A percentile compares a stretch with the other conserved stretches of the same genome.
Evolutionary conservation across 2,888 invertebrate genomes (phyloP).

Genomic region (Pinctada fucata): DNA sequence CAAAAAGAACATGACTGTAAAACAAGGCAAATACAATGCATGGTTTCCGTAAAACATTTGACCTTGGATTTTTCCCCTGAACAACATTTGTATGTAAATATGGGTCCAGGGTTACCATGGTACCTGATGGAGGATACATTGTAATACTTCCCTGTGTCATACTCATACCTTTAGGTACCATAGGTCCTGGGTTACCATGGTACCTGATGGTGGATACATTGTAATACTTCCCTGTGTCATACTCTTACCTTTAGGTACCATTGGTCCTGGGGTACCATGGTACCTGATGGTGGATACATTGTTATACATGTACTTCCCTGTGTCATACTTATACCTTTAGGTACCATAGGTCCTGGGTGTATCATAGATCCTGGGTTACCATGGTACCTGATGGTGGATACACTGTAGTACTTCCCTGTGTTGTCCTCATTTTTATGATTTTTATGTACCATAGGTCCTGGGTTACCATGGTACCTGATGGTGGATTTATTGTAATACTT

Average conservation of each 20-base stretch:
- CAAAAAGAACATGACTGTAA: not conserved
- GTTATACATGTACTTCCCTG: no score
- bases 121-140: slow-evolving; percentile 75
- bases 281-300: slow-evolving; percentile 76
- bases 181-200: slow-evolving; percentile 68
- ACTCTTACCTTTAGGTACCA: slow-evolving; percentile 66
- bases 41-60: not conserved
- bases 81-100: slow-evolving; percentile 25
- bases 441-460: slow-evolving; percentile 69
- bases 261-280: slow-evolving; percentile 67
- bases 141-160: slow-evolving; percentile 45
- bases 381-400: slow-evolving; percentile 74
- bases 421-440: no score
- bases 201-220: slow-evolving; percentile 76
- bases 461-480: slow-evolving; percentile 74
- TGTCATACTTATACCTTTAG: no score
- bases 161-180: slow-evolving; percentile 63
- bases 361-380: slow-evolving; percentile 71
- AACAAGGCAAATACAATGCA: not conserved
- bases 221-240: slow-evolving; percentile 44
- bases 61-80: no score
- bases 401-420: no score
- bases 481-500: slow-evolving; percentile 71
- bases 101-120: slow-evolving; percentile 68
- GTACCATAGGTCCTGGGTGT: no score